phyloP scores from a whole-genome alignment of 2,797 vertebrate genomes.

The Centropyge bicolor region DNA sequence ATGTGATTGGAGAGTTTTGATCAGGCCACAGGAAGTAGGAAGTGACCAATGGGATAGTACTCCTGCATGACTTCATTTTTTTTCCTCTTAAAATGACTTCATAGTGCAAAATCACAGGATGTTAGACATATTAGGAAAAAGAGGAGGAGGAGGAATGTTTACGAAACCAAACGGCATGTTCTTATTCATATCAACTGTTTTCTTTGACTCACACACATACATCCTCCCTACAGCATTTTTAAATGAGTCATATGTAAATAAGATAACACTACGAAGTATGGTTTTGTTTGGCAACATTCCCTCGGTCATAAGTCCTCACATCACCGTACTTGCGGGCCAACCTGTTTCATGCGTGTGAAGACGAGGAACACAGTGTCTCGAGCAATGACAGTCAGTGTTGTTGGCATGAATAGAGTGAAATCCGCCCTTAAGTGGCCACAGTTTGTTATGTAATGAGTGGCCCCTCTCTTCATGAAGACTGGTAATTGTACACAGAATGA shows the following conservation, averaged over 20 bases:
- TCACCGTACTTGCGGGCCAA: background rate
- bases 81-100: slow-evolving; percentile 27
- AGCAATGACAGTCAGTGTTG: background rate
- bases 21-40: slow-evolving; percentile 52
- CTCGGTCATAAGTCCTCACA: no score
- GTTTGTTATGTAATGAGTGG: slow-evolving; percentile 44
- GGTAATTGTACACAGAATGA: slow-evolving; percentile 28
- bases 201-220: no score
- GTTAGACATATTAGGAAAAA: background rate
- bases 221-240: background rate
- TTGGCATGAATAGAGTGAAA: slow-evolving; percentile 25
- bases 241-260: background rate
- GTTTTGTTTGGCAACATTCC: background rate
- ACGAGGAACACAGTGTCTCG: background rate
- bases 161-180: background rate
- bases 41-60: slow-evolving; percentile 20
- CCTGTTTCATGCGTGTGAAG: background rate
- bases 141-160: background rate
- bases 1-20: slow-evolving; percentile 19
- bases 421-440: background rate
- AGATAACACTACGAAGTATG: no score
- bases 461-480: slow-evolving; percentile 30
- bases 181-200: background rate
- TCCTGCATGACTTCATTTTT: background rate
- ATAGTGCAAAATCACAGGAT: background rate